Conservation (phyloP, 2,888 invertebrate species). For the Tanypteryx hageni region DNA sequence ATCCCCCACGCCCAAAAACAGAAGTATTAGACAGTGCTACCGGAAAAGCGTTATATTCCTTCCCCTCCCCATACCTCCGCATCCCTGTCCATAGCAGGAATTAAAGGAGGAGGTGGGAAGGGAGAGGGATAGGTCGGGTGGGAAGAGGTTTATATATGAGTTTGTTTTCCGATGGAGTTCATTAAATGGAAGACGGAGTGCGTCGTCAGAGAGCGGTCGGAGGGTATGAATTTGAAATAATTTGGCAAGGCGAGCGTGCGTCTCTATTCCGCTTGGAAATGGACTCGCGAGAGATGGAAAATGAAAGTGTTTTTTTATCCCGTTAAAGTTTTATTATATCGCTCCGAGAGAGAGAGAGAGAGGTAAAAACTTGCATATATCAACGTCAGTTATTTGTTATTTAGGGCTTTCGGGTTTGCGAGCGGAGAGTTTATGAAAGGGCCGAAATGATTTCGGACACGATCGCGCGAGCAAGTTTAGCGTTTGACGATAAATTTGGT, state of each 20-base stretch:
- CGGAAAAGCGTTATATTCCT: constrained; percentile 16
- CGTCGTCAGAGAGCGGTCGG: constrained; percentile 21
- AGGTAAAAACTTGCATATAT: constrained; percentile 45
- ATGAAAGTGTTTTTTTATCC: neutral
- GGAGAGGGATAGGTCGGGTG: neutral
- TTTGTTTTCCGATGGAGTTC: constrained; percentile 44
- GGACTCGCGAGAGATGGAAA: constrained; percentile 38
- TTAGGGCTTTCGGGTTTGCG: constrained; percentile 28
- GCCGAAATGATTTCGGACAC: neutral
- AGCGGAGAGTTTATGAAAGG: constrained; percentile 51
- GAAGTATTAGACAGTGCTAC: constrained; percentile 51
- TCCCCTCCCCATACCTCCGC: neutral
- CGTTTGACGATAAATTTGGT: neutral
- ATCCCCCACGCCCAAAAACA: constrained; percentile 3
- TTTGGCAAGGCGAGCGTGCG: constrained; percentile 40
- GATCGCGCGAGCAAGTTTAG: constrained; percentile 30
- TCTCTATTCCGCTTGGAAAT: neutral
- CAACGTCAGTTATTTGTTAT: constrained; percentile 53
- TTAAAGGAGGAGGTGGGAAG: neutral
- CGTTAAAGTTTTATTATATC: neutral
- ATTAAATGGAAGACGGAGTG: constrained; percentile 40
- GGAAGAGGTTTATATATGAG: constrained; percentile 19
- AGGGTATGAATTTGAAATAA: constrained; percentile 51
- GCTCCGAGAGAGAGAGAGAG: neutral
- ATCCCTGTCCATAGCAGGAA: neutral